Evolutionary conservation across 2,113 vertebrate genomes (phyloP).

Genomic region (Sapayoa aenigma): DNA sequence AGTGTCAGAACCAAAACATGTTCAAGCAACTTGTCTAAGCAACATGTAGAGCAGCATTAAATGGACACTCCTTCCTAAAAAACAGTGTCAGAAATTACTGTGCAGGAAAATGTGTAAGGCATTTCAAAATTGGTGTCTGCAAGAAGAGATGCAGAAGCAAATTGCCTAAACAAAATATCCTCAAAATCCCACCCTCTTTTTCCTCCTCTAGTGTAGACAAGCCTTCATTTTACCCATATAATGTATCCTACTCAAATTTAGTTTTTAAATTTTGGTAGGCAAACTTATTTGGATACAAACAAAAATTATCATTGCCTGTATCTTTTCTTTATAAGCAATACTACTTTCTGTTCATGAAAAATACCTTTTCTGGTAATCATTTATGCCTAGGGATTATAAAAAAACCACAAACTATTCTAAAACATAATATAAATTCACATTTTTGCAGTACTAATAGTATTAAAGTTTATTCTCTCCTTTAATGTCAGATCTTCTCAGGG

Average conservation of each 20-base stretch:
- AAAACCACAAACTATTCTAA: neutral
- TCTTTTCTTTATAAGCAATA: neutral
- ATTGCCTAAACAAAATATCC: neutral
- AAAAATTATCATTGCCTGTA: neutral
- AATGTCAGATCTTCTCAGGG: neutral
- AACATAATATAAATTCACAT: neutral
- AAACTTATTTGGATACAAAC: neutral
- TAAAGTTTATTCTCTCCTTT: neutral
- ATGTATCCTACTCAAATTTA: neutral
- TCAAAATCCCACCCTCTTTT: neutral
- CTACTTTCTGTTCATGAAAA: neutral
- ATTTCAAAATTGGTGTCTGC: neutral
- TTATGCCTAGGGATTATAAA: neutral
- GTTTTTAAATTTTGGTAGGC: neutral
- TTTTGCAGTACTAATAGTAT: neutral
- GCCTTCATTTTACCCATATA: neutral
- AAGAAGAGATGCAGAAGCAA: neutral
- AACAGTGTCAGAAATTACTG: neutral
- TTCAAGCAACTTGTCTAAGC: neutral
- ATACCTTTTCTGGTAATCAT: neutral
- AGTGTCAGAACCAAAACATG: neutral
- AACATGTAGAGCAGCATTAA: neutral
- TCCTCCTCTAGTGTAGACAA: neutral
- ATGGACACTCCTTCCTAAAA: neutral
- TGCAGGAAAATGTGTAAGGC: accelerated